Evolutionary conservation across 2,113 vertebrate species (phyloP).

Genomic region (Butorides virescens): DNA sequence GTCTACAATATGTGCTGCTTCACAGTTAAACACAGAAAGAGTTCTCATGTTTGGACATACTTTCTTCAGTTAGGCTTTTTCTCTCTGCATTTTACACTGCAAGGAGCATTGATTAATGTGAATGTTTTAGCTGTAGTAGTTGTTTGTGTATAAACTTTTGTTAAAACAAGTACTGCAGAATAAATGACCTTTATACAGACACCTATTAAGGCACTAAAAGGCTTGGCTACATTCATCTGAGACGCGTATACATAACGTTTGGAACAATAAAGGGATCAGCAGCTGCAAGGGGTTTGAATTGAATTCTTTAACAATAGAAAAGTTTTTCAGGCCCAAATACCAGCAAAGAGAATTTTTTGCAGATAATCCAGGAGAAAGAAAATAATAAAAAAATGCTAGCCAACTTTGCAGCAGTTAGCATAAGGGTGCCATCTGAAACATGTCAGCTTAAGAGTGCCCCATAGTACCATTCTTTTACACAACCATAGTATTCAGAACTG

Average conservation of each 20-base stretch:
- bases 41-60: constrained; percentile 21
- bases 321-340: constrained; percentile 81
- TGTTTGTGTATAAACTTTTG: constrained; percentile 85
- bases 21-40: constrained; percentile 2
- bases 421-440: constrained; percentile 81
- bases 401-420: constrained; percentile 76
- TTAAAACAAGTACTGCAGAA: constrained; percentile 79
- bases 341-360: constrained; percentile 80
- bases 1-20: constrained; percentile 30
- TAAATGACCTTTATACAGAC: constrained; percentile 82
- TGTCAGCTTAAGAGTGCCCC: constrained; percentile 78
- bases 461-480: constrained; percentile 73
- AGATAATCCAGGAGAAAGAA: constrained; percentile 81
- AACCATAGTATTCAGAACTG: constrained; percentile 77
- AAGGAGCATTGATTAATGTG: constrained; percentile 72
- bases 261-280: constrained; percentile 79
- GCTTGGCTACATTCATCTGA: constrained; percentile 80
- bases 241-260: constrained; percentile 71
- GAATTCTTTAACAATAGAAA: constrained; percentile 82
- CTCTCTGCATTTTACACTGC: constrained; percentile 43
- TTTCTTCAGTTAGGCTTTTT: constrained; percentile 26
- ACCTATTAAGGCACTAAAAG: constrained; percentile 83
- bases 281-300: constrained; percentile 82
- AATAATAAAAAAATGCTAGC: constrained; percentile 76
- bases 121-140: constrained; percentile 78